phyloP scores from a whole-genome alignment of 2,888 invertebrate species.

The Eristalis intricaria region DNA sequence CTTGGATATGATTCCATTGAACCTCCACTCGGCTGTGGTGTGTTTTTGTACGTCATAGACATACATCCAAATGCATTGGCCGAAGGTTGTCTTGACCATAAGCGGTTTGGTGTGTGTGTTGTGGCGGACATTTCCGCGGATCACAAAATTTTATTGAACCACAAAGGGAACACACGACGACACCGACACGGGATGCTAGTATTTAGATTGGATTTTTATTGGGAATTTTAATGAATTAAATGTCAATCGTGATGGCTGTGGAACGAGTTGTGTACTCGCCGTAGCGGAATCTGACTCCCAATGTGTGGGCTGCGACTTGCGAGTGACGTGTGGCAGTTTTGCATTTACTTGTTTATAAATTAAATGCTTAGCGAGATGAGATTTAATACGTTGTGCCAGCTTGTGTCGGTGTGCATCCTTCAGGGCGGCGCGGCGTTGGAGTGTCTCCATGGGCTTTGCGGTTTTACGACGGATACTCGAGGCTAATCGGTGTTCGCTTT shows the following conservation, averaged over 20 bases:
- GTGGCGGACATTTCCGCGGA: constrained; percentile 56
- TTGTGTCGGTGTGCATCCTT: not conserved
- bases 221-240: constrained; percentile 70
- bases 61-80: constrained; percentile 48
- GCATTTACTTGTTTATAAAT: constrained; percentile 41
- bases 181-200: constrained; percentile 8
- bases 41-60: constrained; percentile 59
- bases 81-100: constrained; percentile 69
- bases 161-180: constrained; percentile 13
- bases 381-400: constrained; percentile 36
- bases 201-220: constrained; percentile 70
- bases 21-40: constrained; percentile 18
- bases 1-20: constrained; percentile 64
- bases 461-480: constrained; percentile 57
- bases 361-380: constrained; percentile 46
- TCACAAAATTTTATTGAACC: constrained; percentile 65
- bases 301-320: constrained; percentile 39
- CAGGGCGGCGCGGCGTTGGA: too few relatives aligned
- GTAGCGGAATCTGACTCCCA: constrained; percentile 48
- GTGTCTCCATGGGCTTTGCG: constrained; percentile 41
- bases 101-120: constrained; percentile 1
- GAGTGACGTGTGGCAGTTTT: constrained; percentile 35
- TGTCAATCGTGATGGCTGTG: constrained; percentile 32
- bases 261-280: constrained; percentile 44
- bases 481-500: constrained; percentile 40